Evolutionary conservation across 2,888 invertebrate species (phyloP).

Genomic region (Cephus pulcher): DNA sequence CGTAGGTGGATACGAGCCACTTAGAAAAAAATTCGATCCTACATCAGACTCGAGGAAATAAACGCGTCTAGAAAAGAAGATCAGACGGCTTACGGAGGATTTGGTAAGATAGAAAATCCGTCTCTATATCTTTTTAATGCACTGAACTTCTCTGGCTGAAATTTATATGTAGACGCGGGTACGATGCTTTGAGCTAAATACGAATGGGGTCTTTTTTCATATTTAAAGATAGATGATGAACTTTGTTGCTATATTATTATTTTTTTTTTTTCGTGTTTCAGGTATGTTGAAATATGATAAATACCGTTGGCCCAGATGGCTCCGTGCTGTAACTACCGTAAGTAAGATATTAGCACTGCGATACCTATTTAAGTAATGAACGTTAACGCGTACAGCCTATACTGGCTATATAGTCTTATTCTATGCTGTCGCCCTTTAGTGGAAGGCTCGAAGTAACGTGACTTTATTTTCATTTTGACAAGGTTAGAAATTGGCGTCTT

Average conservation of each 20-base stretch:
- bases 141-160: background rate
- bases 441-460: background rate
- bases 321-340: background rate
- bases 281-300: background rate
- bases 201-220: background rate
- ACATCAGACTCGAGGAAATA: background rate
- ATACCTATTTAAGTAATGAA: background rate
- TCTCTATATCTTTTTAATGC: background rate
- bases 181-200: background rate
- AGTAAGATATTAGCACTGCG: slow-evolving; percentile 5
- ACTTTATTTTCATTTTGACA: background rate
- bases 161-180: background rate
- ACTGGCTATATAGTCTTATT: background rate
- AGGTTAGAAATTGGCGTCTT: background rate
- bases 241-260: background rate
- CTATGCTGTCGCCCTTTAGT: background rate
- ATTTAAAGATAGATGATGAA: background rate
- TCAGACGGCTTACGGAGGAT: background rate
- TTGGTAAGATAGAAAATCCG: background rate
- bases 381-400: background rate
- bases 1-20: background rate
- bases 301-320: background rate
- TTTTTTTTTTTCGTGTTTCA: background rate
- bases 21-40: background rate
- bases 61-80: background rate